Percentiles rank a stretch among this genome's conserved stretches.
phyloP scores from a whole-genome alignment of 2,888 invertebrate species.

The Tolmerus cingulatus region DNA sequence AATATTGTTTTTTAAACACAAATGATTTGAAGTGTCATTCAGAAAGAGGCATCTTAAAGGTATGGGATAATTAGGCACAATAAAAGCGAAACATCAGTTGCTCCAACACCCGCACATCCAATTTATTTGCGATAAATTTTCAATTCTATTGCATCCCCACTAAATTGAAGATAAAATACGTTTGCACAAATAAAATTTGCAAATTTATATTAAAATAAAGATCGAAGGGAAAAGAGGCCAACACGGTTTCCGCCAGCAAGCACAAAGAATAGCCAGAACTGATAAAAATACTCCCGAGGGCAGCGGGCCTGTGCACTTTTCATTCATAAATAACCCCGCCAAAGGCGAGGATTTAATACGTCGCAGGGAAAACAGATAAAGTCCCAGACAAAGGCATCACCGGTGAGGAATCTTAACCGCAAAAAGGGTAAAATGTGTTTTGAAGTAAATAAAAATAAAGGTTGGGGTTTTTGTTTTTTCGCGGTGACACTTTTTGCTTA shows the following conservation, averaged over 20 bases:
- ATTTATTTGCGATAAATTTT: background rate
- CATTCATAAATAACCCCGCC: constrained; percentile 31
- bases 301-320: constrained; percentile 8
- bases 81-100: background rate
- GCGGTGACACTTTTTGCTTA: constrained; percentile 13
- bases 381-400: constrained; percentile 30
- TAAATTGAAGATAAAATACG: background rate
- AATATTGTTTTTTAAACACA: no score
- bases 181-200: constrained; percentile 16
- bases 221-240: background rate
- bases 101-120: background rate
- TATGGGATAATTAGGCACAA: background rate
- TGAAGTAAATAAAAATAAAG: constrained; percentile 3
- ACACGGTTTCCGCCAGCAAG: background rate
- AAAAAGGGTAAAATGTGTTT: constrained; percentile 25
- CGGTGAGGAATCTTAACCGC: constrained; percentile 14
- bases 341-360: constrained; percentile 21
- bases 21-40: no score
- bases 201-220: constrained; percentile 36
- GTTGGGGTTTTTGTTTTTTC: background rate
- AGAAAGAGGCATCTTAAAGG: background rate
- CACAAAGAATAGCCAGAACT: background rate
- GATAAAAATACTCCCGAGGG: constrained; percentile 15
- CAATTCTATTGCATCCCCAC: background rate
- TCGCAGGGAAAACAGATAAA: constrained; percentile 27